These are phyloP conservation scores for Heliconius nattereri DNA, from an alignment of 1,140 invertebrate species.

Conservation along the genomic window DNA sequence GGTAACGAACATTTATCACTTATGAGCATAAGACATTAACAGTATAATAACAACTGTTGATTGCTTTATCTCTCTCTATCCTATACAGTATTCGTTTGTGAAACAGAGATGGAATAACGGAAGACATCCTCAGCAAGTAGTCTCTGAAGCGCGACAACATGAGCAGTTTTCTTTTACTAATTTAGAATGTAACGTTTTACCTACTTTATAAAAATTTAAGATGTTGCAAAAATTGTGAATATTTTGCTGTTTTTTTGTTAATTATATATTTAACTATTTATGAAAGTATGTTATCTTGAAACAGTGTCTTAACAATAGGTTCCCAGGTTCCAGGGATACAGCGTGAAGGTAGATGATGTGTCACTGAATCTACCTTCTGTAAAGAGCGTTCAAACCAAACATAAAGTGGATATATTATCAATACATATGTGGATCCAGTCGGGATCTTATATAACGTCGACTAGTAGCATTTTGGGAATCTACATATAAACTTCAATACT, in stretches of 20 bases:
- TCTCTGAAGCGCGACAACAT: conserved; percentile 43
- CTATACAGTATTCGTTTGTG: conserved; percentile 19
- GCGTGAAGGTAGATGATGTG: too few relatives aligned
- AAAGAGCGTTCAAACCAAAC: background rate
- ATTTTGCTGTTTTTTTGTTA: background rate
- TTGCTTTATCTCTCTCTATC: conserved; percentile 36
- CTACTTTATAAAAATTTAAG: conserved; percentile 25
- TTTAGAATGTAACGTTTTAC: conserved; percentile 42
- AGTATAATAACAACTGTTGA: conserved; percentile 42
- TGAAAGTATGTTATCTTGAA: background rate
- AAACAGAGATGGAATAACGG: conserved; percentile 34
- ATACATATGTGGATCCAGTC: background rate
- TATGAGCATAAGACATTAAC: conserved; percentile 42
- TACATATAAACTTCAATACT: too few relatives aligned
- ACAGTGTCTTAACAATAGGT: too few relatives aligned
- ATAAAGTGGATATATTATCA: background rate
- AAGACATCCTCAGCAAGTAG: conserved; percentile 37
- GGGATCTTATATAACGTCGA: background rate
- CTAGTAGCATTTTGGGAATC: too few relatives aligned
- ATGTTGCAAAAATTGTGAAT: background rate
- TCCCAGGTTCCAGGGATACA: too few relatives aligned
- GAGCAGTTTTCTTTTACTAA: conserved; percentile 43
- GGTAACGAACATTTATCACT: conserved; percentile 38
- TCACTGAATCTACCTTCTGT: too few relatives aligned
- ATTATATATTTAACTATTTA: background rate